phyloP scores from a whole-genome alignment of 2,888 invertebrate genomes.

The Ethmia dodecea region DNA sequence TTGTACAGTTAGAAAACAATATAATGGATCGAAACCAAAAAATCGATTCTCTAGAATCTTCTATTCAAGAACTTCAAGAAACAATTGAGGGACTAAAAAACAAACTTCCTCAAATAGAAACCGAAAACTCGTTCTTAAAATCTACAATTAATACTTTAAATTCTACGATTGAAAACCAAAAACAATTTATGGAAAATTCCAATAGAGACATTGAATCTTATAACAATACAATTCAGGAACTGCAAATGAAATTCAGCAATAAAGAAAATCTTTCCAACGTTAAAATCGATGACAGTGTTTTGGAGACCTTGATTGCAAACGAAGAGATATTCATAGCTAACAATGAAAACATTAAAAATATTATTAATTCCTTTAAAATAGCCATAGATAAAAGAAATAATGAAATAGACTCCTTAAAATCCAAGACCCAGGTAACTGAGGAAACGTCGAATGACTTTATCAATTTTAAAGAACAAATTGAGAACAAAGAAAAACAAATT shows the following conservation, averaged over 20 bases:
- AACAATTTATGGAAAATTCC: slow-evolving; percentile 34
- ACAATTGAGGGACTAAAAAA: slow-evolving; percentile 36
- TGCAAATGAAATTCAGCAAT: slow-evolving; percentile 42
- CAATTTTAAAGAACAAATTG: slow-evolving; percentile 25
- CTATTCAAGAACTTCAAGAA: slow-evolving; percentile 36
- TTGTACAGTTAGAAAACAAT: slow-evolving; percentile 43
- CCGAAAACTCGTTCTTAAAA: slow-evolving; percentile 45
- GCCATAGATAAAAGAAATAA: slow-evolving; percentile 40
- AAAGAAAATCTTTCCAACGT: slow-evolving; percentile 31
- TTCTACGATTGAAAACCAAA: slow-evolving; percentile 43
- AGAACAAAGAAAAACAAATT: slow-evolving; percentile 34
- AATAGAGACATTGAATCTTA: slow-evolving; percentile 48
- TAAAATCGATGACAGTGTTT: slow-evolving; percentile 31
- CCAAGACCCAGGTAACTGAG: slow-evolving; percentile 18
- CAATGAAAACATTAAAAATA: slow-evolving; percentile 59
- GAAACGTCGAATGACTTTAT: slow-evolving; percentile 13
- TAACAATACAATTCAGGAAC: slow-evolving; percentile 44
- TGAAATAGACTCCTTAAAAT: slow-evolving; percentile 44
- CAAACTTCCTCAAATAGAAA: slow-evolving; percentile 36
- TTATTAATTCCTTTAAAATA: slow-evolving; percentile 48
- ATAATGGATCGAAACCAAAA: slow-evolving; percentile 39
- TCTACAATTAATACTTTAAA: slow-evolving; percentile 46
- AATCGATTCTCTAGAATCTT: slow-evolving; percentile 40
- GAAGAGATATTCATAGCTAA: slow-evolving; percentile 56
- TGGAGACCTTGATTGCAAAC: slow-evolving; percentile 49